Evolutionary conservation across 23 tunicate genomes (phyloP).

Genomic region (Halocynthia aurantium): DNA sequence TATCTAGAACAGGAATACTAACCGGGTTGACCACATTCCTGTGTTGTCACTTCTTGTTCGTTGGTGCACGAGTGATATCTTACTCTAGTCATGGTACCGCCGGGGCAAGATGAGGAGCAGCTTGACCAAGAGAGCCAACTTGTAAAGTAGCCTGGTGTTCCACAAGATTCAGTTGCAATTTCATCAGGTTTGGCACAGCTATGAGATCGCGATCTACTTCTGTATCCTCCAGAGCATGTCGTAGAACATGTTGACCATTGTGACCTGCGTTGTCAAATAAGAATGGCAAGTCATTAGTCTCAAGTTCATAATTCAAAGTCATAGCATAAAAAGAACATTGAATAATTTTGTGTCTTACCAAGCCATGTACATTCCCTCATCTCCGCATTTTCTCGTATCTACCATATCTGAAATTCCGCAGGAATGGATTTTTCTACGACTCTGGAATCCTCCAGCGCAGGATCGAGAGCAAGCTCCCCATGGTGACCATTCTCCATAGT

Average conservation of each 20-base stretch:
- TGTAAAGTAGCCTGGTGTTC: slow-evolving; percentile 34
- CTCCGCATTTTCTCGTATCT: slow-evolving; percentile 50
- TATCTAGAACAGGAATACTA: background rate
- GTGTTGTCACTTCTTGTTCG: background rate
- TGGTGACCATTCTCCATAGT: slow-evolving; percentile 78
- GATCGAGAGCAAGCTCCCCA: slow-evolving; percentile 88
- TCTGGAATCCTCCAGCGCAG: slow-evolving; percentile 76
- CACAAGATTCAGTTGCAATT: slow-evolving; percentile 38
- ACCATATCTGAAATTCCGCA: slow-evolving; percentile 36
- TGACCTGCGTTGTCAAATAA: background rate
- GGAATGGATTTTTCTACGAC: slow-evolving; percentile 58
- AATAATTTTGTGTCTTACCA: slow-evolving; percentile 38
- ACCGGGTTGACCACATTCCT: slow-evolving; percentile 1
- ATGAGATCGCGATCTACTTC: slow-evolving; percentile 28
- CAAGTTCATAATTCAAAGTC: too few relatives aligned
- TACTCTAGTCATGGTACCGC: slow-evolving; percentile 37
- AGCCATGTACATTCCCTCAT: slow-evolving; percentile 34
- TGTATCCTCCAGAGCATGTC: slow-evolving; percentile 25
- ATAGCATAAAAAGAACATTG: background rate
- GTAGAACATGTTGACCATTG: slow-evolving; percentile 23
- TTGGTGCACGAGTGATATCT: slow-evolving; percentile 39
- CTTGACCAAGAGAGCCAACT: slow-evolving; percentile 26
- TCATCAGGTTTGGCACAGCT: slow-evolving; percentile 11
- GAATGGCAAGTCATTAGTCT: too few relatives aligned
- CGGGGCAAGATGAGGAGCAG: slow-evolving; percentile 47